Percentiles rank a stretch among this genome's conserved stretches.
Conservation (phyloP, 2,113 vertebrate species). For the Caloenas nicobarica region DNA sequence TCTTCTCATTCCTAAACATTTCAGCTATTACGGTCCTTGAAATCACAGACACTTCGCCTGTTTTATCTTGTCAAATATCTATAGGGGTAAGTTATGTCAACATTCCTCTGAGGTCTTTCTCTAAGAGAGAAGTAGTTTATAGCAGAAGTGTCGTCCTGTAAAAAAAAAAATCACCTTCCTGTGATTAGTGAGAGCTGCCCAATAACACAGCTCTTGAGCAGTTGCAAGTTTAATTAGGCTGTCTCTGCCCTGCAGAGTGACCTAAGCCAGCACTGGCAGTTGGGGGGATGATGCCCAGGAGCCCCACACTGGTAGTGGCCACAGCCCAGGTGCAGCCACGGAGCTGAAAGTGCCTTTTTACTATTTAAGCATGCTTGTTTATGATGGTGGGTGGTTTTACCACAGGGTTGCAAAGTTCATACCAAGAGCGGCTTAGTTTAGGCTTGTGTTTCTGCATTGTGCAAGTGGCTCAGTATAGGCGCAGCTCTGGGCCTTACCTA, state of each 20-base stretch:
- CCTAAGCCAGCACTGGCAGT: background rate
- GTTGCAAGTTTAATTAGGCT: background rate
- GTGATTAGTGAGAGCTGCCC: background rate
- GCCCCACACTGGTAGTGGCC: background rate
- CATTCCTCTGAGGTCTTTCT: background rate
- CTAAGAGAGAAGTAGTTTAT: background rate
- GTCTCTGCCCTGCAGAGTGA: background rate
- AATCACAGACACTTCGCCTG: background rate
- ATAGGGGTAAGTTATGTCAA: background rate
- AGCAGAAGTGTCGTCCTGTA: background rate
- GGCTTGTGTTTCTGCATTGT: background rate
- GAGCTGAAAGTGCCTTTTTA: background rate
- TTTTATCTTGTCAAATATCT: slow-evolving; percentile 6
- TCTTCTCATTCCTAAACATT: slow-evolving; percentile 8
- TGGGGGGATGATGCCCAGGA: background rate
- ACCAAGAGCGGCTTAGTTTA: background rate
- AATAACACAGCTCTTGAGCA: background rate
- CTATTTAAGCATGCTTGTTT: background rate
- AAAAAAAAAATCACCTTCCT: background rate
- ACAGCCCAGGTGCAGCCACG: background rate
- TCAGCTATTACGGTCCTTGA: background rate
- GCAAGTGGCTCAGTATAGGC: background rate
- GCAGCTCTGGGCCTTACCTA: background rate
- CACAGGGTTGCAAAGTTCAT: background rate
- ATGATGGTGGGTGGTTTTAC: background rate